Evolutionary conservation across 2,888 invertebrate species (phyloP).

Genomic region (Limnephilus auricula): DNA sequence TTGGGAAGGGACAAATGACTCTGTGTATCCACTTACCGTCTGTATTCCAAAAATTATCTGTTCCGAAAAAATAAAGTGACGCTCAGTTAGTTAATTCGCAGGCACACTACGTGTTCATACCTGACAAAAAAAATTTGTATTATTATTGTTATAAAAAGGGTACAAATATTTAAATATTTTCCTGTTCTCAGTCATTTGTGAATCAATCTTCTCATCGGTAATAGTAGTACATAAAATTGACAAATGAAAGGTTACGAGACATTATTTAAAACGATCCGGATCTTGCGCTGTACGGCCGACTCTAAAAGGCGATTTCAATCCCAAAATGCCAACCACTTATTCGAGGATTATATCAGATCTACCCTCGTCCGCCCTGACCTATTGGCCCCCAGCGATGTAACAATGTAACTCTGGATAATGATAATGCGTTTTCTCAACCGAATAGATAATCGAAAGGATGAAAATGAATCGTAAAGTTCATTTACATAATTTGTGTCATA

Average conservation of each 20-base stretch:
- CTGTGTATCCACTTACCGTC: not conserved
- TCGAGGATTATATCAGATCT: not conserved
- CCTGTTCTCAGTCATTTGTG: not conserved
- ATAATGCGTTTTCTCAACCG: not conserved
- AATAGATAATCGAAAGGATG: constrained; percentile 22
- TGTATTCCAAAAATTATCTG: not conserved
- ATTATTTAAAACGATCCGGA: not conserved
- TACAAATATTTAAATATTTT: not conserved
- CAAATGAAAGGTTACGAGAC: not conserved
- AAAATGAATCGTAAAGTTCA: constrained; percentile 22
- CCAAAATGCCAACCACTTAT: not conserved
- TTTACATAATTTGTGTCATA: constrained; percentile 30
- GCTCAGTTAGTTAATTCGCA: not conserved
- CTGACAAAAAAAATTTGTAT: not conserved
- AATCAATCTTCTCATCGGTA: not conserved
- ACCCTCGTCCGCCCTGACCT: not conserved
- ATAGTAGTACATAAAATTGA: not conserved
- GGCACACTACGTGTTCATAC: not conserved
- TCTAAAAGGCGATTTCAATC: not conserved
- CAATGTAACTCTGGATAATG: not conserved
- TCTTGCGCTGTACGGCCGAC: not conserved
- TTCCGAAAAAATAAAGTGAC: not conserved
- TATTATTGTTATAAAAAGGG: not conserved
- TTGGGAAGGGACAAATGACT: not conserved
- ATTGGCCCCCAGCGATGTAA: not conserved